Conservation (phyloP, 1,140 invertebrate species). For the Scaptomyza montana region DNA sequence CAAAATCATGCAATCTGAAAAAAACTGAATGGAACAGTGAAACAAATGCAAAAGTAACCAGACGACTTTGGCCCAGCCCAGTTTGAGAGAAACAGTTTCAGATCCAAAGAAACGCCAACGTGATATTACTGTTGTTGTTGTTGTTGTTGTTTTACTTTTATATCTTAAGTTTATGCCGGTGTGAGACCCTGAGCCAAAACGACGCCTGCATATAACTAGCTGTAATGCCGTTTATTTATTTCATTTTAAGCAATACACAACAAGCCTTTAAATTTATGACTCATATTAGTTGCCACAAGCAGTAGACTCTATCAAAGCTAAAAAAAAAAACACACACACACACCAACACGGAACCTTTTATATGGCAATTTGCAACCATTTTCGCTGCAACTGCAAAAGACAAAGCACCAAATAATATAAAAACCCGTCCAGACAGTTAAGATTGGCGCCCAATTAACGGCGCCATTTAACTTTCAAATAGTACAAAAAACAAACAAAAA, state of each 20-base stretch:
- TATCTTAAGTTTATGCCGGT: constrained; percentile 40
- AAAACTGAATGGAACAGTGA: constrained; percentile 39
- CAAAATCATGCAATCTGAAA: constrained; percentile 51
- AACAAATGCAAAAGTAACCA: constrained; percentile 77
- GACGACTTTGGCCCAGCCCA: constrained; percentile 67
- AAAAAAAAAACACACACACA: constrained; percentile 28
- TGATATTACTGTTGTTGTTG: not conserved
- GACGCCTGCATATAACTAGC: constrained; percentile 70
- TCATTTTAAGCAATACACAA: constrained; percentile 63
- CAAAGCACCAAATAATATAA: constrained; percentile 15
- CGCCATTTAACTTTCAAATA: constrained; percentile 75
- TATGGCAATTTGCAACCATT: constrained; percentile 78
- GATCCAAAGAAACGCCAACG: constrained; percentile 27
- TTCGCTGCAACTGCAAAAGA: constrained; percentile 57
- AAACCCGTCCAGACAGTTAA: constrained; percentile 43
- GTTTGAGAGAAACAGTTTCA: constrained; percentile 46
- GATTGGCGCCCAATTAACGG: constrained; percentile 78
- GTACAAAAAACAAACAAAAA: constrained; percentile 1
- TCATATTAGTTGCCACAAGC: constrained; percentile 70
- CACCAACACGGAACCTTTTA: constrained; percentile 78
- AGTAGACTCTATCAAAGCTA: constrained; percentile 1
- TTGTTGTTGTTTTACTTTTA: constrained; percentile 12
- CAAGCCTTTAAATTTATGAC: constrained; percentile 78
- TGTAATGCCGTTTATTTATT: constrained; percentile 76
- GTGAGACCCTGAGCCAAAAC: constrained; percentile 63